Conservation (phyloP, 2,797 vertebrate genomes). For the Tiaroga cobitis region DNA sequence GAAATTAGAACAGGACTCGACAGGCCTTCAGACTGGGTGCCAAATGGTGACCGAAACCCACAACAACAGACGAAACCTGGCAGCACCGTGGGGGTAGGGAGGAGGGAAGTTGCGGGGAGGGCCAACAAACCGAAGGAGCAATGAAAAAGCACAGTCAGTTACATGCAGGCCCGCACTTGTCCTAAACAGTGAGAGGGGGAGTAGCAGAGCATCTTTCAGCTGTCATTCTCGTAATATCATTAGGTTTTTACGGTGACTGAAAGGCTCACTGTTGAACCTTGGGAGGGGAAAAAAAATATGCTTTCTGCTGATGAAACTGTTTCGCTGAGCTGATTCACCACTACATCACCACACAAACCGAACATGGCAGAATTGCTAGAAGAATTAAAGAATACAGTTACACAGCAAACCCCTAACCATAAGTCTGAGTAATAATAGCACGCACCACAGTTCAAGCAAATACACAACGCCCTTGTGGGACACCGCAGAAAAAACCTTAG, state of each 20-base stretch:
- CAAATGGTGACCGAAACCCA: slow-evolving; percentile 82
- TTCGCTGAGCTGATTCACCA: slow-evolving; percentile 5
- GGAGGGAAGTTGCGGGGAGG: slow-evolving; percentile 37
- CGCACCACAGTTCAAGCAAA: neutral
- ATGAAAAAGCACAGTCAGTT: slow-evolving; percentile 77
- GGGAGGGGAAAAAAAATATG: neutral
- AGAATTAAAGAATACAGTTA: neutral
- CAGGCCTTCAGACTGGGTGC: slow-evolving; percentile 71
- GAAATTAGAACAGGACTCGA: slow-evolving; percentile 77
- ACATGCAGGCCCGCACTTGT: slow-evolving; percentile 72
- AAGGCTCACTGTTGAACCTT: slow-evolving; percentile 29
- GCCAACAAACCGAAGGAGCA: slow-evolving; percentile 69
- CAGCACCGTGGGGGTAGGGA: slow-evolving; percentile 65
- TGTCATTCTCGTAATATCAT: slow-evolving; percentile 20
- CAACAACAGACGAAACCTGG: slow-evolving; percentile 82
- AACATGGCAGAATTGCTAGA: neutral
- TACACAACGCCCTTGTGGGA: neutral
- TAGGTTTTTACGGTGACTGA: slow-evolving; percentile 30
- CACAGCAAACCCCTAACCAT: neutral
- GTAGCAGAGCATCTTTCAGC: slow-evolving; percentile 54
- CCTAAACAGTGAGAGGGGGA: slow-evolving; percentile 49
- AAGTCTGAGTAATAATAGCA: neutral
- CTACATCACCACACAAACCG: slow-evolving; percentile 24
- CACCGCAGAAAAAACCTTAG: neutral
- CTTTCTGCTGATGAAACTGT: slow-evolving; percentile 37